A percentile compares a stretch with the other conserved stretches of the same genome.
These are phyloP conservation scores for Taeniopygia guttata DNA, from an alignment of 2,797 vertebrate genomes.

Conservation along the genomic window DNA sequence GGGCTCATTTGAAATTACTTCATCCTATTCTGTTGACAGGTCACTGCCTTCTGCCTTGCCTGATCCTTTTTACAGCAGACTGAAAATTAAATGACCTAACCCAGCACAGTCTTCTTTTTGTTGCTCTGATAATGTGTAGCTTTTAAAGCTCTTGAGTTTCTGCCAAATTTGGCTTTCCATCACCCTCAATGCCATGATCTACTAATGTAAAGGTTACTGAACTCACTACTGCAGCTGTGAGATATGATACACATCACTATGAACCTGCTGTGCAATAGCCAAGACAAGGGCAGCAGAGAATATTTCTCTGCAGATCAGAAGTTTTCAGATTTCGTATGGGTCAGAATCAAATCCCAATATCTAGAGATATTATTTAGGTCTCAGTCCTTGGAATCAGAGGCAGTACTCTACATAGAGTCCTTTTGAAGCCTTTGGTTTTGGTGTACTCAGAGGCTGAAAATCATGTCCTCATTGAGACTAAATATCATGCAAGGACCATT, in stretches of 20 bases:
- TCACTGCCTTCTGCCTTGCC: not conserved
- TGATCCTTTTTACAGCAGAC: slow-evolving; percentile 29
- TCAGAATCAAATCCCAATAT: not conserved
- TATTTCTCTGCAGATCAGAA: not conserved
- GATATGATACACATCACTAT: slow-evolving; percentile 1
- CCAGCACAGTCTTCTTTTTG: not conserved
- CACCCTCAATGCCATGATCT: not conserved
- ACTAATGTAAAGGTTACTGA: slow-evolving; percentile 41
- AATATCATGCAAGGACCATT: not conserved
- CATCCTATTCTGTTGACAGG: not conserved
- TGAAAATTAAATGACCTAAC: slow-evolving; percentile 39
- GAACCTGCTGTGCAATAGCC: not conserved
- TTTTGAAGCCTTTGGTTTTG: not conserved
- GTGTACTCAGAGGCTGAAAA: not conserved
- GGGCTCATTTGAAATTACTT: slow-evolving; percentile 3
- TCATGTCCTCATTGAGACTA: not conserved
- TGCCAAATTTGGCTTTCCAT: slow-evolving; percentile 36
- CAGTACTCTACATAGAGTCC: not conserved
- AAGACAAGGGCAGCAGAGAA: not conserved
- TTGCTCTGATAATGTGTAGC: slow-evolving; percentile 20
- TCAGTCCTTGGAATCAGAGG: not conserved
- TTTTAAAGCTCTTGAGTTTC: slow-evolving; percentile 48
- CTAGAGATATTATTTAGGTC: not conserved
- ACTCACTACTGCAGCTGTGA: slow-evolving; percentile 32
- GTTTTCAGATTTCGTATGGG: not conserved